Evolutionary conservation across 2,113 vertebrate species (phyloP), one percentile per base, ranked within the genome.

Genomic region (Malurus elegans): DNA sequence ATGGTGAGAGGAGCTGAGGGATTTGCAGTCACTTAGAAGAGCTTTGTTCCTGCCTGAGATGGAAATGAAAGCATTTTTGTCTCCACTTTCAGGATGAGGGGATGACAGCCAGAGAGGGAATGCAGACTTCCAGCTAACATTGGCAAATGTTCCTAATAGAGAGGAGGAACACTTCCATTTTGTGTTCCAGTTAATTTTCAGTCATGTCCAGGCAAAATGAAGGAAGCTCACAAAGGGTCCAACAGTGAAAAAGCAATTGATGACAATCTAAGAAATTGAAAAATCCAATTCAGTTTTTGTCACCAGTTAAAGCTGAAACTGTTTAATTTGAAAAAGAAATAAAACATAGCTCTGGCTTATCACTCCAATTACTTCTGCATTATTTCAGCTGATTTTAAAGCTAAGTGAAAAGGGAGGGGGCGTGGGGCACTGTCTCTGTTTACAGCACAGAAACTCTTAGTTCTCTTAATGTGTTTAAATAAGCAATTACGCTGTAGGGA

Each of bases 401-500:
- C 90, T 38, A 42, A 38, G 32, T 80, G 36, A 89, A 93, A 79
- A 38, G 40, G 23, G 17, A 60, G 28, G 36, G 23, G 5, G 8
- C 2, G 6, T 0, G 32, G 50, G 36, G n/a, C 28, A 65, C 51
- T 42, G 14, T 75, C 65, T 92, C 65, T 95, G 62, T 91, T 87
- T 95, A 82, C 47, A 74, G 54, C 82, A 66, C 62, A 83, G 82
- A 93, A 95, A 20, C 56, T 88, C 74, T 65, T 84, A 78, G 70
- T 92, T 89, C 61, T 84, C 53, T 85, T 85, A 82, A 92, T 95
- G 92, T 70, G 42, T 91, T 95, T 91, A 90, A 95, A 89, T 78
- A 94, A 95, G 74, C 78, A 90, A 75, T 96, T 94, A 93, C 70
- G 24, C 80, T 79, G 71, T 44, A 75, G 71, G 74, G 74, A 91